Evolutionary conservation across 2,113 vertebrate genomes (phyloP).

Genomic region (Platysteira castanea): DNA sequence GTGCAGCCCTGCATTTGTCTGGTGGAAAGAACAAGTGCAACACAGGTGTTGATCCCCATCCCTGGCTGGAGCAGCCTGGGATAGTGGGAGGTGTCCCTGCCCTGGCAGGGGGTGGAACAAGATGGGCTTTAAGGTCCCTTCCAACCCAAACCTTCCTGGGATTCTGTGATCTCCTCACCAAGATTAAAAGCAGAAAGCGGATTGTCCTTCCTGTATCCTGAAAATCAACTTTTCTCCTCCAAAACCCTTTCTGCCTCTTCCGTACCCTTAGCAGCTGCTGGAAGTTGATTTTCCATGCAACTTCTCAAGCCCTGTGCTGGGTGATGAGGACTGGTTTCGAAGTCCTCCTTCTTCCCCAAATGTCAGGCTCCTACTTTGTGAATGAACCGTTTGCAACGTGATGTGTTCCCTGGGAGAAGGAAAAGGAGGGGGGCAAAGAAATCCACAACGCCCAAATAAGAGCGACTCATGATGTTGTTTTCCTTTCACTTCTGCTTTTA

Average conservation of each 20-base stretch:
- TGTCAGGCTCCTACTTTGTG: slow-evolving; percentile 23
- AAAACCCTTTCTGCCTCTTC: neutral
- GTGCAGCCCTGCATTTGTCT: neutral
- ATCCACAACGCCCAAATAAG: neutral
- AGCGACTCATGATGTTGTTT: neutral
- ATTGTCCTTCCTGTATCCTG: neutral
- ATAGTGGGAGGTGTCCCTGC: neutral
- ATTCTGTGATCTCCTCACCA: neutral
- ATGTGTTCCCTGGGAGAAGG: neutral
- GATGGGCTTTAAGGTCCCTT: neutral
- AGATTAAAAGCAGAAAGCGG: neutral
- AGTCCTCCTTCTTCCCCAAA: neutral
- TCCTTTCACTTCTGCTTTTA: neutral
- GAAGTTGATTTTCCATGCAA: neutral
- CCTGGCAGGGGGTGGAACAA: neutral
- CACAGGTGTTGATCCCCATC: neutral
- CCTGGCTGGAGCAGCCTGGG: neutral
- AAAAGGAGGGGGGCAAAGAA: neutral
- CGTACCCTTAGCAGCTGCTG: neutral
- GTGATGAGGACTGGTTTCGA: neutral
- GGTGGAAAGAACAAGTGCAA: neutral
- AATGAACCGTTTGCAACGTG: slow-evolving; percentile 1
- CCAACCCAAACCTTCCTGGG: neutral
- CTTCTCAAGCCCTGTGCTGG: neutral
- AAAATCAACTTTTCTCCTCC: neutral